These are phyloP conservation scores for Pseudomugil gertrudae DNA, from an alignment of 2,797 vertebrate genomes.

Conservation along the genomic window DNA sequence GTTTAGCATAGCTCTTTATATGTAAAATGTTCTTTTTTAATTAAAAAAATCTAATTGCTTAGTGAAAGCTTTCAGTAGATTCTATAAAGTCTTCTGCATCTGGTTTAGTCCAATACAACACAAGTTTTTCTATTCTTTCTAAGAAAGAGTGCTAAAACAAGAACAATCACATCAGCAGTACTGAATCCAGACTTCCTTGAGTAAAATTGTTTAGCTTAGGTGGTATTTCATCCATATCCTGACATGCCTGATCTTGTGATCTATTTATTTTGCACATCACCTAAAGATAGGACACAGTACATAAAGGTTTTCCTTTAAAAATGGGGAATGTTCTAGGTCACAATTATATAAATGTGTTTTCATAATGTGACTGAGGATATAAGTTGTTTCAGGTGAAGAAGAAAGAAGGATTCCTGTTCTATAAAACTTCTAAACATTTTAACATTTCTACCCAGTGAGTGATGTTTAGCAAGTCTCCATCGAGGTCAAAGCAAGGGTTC, in stretches of 20 bases:
- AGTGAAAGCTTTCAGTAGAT: not conserved
- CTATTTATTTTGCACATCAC: not conserved
- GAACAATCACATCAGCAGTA: not conserved
- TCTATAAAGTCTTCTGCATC: no score
- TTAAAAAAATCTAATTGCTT: not conserved
- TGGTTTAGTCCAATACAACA: no score
- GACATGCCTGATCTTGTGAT: slow-evolving; percentile 8
- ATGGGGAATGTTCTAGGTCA: not conserved
- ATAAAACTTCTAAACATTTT: not conserved
- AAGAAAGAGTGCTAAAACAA: slow-evolving; percentile 1
- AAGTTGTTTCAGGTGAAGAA: not conserved
- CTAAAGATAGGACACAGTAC: slow-evolving; percentile 11
- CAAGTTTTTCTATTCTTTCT: not conserved
- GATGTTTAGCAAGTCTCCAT: not conserved
- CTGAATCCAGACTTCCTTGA: slow-evolving; percentile 9
- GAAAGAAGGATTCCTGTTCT: not conserved
- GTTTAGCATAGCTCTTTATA: not conserved
- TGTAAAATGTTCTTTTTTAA: not conserved
- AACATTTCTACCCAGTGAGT: slow-evolving; percentile 3
- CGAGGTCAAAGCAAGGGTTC: not conserved
- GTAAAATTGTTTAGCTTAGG: slow-evolving; percentile 8
- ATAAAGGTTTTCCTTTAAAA: not conserved
- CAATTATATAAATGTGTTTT: not conserved
- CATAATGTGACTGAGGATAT: not conserved
- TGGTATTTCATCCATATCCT: not conserved